Base-by-base conservation (phyloP, 2,888 invertebrate genomes). In the Yponomeuta sedellus region DNA sequence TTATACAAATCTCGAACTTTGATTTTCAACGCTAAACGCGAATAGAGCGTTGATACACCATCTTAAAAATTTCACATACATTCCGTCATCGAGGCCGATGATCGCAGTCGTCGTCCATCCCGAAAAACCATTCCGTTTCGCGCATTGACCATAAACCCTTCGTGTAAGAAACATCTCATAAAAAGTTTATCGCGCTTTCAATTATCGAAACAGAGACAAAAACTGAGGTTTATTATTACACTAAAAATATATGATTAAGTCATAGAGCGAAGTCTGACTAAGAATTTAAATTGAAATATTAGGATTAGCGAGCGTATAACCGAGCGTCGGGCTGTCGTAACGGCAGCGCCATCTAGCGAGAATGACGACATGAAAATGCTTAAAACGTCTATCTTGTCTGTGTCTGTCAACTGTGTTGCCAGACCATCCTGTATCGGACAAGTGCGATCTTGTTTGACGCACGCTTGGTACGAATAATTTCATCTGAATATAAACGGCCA, bases 81-180 rank as follows among this genome's bases (percentile, higher is more conserved):
- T 89, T 89, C 90, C 90, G 90, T 89, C 90, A 90, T 89, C 87
- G 88, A 82, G 86, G 86, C 85, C 79, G 88, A 87, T 85, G 87
- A 87, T 88, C 88, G 89, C 86, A 25, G 58, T 57, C 44, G 25
- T 34, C 56, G 61, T 61, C 62, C 61, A 52, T 88, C 86, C 87
- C 88, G 83, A 79, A 69, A 69, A 44, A 66, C 72, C 75, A 73
- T 76, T 83, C 73, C 86, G 52, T 65, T 77, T 67, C 57, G 82
- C 79, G 81, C 80, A 79, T 61, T 56, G 5, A 39, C 6, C 56
- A 66, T 22, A 57, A 61, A 22, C 12, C 4, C 10, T 25, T 57
- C 8, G 20, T 10, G 57, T 19, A 57, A 20, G 25, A 34, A 34
- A 34, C 5, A 34, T 8, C 10, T 34, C 34, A 34, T 8, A 34